A percentile compares a stretch with the other conserved stretches of the same genome.
phyloP scores from a whole-genome alignment of 2,797 vertebrate species.

The Takifugu ocellatus region DNA sequence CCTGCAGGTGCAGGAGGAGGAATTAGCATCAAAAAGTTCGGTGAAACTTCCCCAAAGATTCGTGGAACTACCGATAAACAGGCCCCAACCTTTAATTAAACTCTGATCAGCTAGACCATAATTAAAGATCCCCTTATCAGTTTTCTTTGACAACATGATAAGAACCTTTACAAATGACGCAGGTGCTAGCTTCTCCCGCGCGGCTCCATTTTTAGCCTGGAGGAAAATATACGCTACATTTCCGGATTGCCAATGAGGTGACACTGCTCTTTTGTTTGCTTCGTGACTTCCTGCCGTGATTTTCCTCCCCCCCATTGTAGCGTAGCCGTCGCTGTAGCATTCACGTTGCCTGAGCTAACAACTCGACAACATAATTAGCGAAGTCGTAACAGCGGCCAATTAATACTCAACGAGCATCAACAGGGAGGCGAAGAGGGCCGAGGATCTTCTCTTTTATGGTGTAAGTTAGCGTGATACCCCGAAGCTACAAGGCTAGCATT shows the following conservation, averaged over 20 bases:
- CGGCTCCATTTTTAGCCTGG: slow-evolving; percentile 20
- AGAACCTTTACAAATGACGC: slow-evolving; percentile 31
- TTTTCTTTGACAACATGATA: slow-evolving; percentile 31
- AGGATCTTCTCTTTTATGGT: no score
- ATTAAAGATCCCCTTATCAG: slow-evolving; percentile 33
- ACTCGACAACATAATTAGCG: slow-evolving; percentile 71
- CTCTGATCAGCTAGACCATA: slow-evolving; percentile 10
- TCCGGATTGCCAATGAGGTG: slow-evolving; percentile 52
- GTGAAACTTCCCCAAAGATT: slow-evolving; percentile 34
- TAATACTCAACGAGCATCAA: slow-evolving; percentile 57
- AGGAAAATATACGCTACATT: slow-evolving; percentile 38
- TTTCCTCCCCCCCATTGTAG: not conserved
- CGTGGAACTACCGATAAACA: slow-evolving; percentile 30
- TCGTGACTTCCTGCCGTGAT: slow-evolving; percentile 43
- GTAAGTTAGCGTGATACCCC: no score
- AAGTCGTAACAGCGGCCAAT: slow-evolving; percentile 56
- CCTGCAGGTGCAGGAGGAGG: not conserved
- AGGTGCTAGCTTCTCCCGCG: slow-evolving; percentile 6
- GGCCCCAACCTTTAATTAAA: slow-evolving; percentile 37
- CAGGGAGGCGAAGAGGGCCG: slow-evolving; percentile 5
- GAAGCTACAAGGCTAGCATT: no score
- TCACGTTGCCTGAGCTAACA: slow-evolving; percentile 48
- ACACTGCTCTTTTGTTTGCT: slow-evolving; percentile 54
- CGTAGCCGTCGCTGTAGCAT: slow-evolving; percentile 3
- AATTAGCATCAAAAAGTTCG: slow-evolving; percentile 35